Conservation (phyloP, 2,113 vertebrate species). For the Nesogale talazaci region DNA sequence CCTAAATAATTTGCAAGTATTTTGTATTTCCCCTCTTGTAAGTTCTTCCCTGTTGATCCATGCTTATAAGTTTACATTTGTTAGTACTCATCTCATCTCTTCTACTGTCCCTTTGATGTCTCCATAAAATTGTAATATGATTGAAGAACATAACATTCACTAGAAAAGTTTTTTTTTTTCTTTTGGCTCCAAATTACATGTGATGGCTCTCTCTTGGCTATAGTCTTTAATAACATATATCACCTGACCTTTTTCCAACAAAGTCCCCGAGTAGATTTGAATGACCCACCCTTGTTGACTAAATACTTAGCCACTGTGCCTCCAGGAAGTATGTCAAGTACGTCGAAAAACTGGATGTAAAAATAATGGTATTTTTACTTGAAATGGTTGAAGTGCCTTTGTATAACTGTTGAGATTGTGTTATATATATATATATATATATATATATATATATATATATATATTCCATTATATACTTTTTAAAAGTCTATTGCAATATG, state of each 20-base stretch:
- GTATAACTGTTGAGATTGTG: not conserved
- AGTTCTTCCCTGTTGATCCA: not conserved
- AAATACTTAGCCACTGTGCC: not conserved
- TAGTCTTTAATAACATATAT: not conserved
- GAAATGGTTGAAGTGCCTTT: no score
- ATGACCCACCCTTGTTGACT: not conserved
- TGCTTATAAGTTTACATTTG: not conserved
- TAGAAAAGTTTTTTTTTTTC: not conserved
- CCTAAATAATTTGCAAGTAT: not conserved
- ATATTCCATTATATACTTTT: not conserved
- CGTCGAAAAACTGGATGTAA: no score
- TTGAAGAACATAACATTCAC: not conserved
- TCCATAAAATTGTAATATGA: not conserved
- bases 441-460: no score
- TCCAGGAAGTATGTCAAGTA: not conserved
- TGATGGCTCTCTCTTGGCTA: no score
- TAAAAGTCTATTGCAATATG: not conserved
- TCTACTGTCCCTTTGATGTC: not conserved
- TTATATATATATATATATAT: not conserved
- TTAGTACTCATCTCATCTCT: not conserved
- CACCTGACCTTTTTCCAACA: not conserved
- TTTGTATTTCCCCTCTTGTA: not conserved
- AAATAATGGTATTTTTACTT: no score
- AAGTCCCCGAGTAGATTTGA: not conserved
- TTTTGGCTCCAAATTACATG: no score